phyloP scores from a whole-genome alignment of 2,113 vertebrate genomes.

The Anser cygnoides region DNA sequence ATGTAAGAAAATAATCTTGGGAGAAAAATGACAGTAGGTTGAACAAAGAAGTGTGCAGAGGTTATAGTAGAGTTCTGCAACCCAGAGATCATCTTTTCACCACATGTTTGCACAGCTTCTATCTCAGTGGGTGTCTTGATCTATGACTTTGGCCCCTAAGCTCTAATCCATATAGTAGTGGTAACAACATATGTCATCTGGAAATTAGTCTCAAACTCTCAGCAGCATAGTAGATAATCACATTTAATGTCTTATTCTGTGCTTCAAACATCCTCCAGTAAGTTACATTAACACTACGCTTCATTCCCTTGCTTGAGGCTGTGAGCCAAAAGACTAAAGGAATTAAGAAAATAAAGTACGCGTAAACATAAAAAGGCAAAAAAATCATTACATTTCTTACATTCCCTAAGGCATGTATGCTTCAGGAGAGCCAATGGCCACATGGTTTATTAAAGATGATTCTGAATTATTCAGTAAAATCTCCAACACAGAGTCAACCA shows the following conservation, averaged over 20 bases:
- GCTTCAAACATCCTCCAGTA: background rate
- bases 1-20: background rate
- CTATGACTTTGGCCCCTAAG: background rate
- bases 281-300: background rate
- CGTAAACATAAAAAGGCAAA: background rate
- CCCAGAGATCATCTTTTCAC: background rate
- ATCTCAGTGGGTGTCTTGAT: background rate
- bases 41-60: background rate
- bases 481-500: background rate
- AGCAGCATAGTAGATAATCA: background rate
- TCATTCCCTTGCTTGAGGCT: background rate
- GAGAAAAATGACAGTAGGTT: background rate
- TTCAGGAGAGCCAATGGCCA: background rate
- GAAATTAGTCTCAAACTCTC: slow-evolving; percentile 24
- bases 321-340: background rate
- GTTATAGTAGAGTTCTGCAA: background rate
- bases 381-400: background rate
- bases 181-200: background rate
- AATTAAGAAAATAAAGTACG: background rate
- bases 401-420: background rate
- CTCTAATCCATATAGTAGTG: background rate
- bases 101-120: background rate
- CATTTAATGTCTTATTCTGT: background rate
- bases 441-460: background rate
- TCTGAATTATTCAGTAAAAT: slow-evolving; percentile 11